Conservation (phyloP, 2,888 invertebrate genomes). For the Pterostichus madidus region DNA sequence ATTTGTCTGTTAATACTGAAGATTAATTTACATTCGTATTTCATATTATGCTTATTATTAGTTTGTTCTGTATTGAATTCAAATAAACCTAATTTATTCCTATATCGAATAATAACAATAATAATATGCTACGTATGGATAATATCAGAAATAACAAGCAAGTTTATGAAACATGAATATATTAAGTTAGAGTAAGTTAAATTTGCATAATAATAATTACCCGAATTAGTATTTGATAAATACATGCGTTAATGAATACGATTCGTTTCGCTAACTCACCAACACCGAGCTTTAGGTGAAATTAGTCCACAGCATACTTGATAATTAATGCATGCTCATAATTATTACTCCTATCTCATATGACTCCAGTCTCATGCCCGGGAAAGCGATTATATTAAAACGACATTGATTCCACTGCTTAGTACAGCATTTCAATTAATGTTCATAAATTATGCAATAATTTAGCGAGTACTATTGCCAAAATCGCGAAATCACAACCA, state of each 20-base stretch:
- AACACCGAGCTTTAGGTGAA: not conserved
- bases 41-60: too few species aligned
- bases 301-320: conserved; percentile 17
- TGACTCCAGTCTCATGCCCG: not conserved
- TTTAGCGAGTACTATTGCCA: conserved; percentile 20
- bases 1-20: too few species aligned
- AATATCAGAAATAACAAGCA: conserved; percentile 7
- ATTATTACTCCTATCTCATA: conserved; percentile 30
- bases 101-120: not conserved
- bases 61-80: too few species aligned
- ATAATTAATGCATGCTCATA: conserved; percentile 40
- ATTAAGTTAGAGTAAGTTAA: conserved; percentile 26
- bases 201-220: conserved; percentile 47
- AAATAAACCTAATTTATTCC: too few species aligned
- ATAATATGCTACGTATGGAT: too few species aligned
- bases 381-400: conserved; percentile 49
- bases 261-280: not conserved
- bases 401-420: conserved; percentile 33
- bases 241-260: conserved; percentile 32
- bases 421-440: conserved; percentile 59
- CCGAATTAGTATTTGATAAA: conserved; percentile 41
- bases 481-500: conserved; percentile 21
- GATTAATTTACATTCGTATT: too few species aligned
- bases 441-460: conserved; percentile 59
- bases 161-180: conserved; percentile 4